Evolutionary conservation across 2,797 vertebrate genomes (phyloP).

Genomic region (Salmo trutta): DNA sequence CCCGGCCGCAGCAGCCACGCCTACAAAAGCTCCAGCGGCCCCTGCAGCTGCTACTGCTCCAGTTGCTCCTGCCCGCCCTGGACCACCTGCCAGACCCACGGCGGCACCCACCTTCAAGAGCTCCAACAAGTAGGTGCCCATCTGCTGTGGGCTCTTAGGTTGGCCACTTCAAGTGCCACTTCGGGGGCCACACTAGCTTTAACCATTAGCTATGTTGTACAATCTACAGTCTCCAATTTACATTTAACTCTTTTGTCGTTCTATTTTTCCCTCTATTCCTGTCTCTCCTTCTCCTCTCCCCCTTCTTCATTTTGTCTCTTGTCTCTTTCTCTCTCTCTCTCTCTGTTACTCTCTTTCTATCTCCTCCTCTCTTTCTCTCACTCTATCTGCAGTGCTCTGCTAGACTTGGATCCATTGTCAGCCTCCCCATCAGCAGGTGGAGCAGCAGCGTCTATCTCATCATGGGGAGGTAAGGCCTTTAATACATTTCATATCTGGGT

Average conservation of each 20-base stretch:
- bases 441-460: slow-evolving; percentile 71
- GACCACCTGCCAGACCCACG: slow-evolving; percentile 64
- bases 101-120: slow-evolving; percentile 50
- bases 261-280: not conserved
- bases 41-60: slow-evolving; percentile 80
- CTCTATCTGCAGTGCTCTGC: slow-evolving; percentile 70
- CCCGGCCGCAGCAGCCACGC: slow-evolving; percentile 73
- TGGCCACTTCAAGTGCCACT: not conserved
- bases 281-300: slow-evolving; percentile 12
- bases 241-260: not conserved
- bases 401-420: slow-evolving; percentile 83
- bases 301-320: slow-evolving; percentile 9
- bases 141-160: not conserved
- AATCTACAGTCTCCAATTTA: not conserved
- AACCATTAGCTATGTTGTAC: not conserved
- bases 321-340: not conserved
- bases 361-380: slow-evolving; percentile 13
- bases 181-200: not conserved
- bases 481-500: too few relatives aligned
- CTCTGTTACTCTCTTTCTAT: slow-evolving; percentile 1
- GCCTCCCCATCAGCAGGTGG: slow-evolving; percentile 65
- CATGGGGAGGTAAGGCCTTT: slow-evolving; percentile 91
- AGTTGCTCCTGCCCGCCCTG: slow-evolving; percentile 65
- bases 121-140: slow-evolving; percentile 58
- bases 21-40: slow-evolving; percentile 75